Conservation (phyloP, 2,113 vertebrate species). For the Ibidorhyncha struthersii region DNA sequence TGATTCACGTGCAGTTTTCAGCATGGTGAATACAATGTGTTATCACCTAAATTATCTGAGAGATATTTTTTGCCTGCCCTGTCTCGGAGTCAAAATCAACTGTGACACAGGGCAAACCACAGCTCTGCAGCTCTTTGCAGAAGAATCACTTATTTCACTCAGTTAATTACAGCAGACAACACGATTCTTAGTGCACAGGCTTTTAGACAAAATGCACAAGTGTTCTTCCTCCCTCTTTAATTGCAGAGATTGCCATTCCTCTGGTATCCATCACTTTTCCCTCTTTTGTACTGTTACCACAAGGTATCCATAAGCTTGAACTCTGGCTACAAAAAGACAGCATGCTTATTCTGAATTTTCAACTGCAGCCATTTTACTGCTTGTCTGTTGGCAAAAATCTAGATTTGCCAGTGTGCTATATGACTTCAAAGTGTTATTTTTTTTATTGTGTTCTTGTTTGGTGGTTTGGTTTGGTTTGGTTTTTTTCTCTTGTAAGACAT, state of each 20-base stretch:
- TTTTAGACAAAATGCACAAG: neutral
- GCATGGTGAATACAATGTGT: neutral
- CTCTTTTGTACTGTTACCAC: neutral
- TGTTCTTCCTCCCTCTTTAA: neutral
- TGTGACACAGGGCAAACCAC: neutral
- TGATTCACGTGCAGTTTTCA: neutral
- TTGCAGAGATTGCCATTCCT: neutral
- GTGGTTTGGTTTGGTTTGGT: neutral
- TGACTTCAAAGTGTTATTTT: neutral
- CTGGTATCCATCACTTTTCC: neutral
- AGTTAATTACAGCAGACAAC: neutral
- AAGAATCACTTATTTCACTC: neutral
- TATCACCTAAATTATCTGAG: neutral
- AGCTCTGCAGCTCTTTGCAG: neutral
- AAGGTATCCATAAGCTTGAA: neutral
- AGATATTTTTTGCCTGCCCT: neutral
- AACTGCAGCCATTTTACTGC: neutral
- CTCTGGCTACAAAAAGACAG: neutral
- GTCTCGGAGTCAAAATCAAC: neutral
- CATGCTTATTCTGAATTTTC: neutral
- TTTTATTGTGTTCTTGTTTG: neutral
- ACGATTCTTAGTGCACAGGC: fast-evolving
- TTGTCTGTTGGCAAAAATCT: neutral
- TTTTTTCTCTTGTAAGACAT: fast-evolving
- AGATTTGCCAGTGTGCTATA: neutral